phyloP scores from a whole-genome alignment of 2,888 invertebrate species.

The Morpho deidamia region DNA sequence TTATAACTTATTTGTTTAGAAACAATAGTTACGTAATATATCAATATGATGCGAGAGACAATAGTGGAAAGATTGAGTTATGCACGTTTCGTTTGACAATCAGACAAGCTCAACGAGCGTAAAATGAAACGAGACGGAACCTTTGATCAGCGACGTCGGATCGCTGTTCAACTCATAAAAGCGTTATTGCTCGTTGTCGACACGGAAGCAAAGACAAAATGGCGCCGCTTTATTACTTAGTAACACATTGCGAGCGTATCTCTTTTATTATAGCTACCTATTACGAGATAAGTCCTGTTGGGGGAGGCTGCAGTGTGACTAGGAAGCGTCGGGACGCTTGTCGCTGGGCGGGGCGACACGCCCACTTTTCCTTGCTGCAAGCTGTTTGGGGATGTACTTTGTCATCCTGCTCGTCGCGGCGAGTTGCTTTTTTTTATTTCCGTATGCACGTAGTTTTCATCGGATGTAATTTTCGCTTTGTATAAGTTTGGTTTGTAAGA shows the following conservation, averaged over 20 bases:
- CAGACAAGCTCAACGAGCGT: slow-evolving; percentile 62
- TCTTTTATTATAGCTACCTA: slow-evolving; percentile 71
- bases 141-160: slow-evolving; percentile 69
- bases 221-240: slow-evolving; percentile 77
- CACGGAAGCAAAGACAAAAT: slow-evolving; percentile 70
- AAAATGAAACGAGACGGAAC: slow-evolving; percentile 58
- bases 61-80: slow-evolving; percentile 55
- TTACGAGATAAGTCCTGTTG: slow-evolving; percentile 62
- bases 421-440: too few relatives aligned
- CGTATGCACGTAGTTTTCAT: too few relatives aligned
- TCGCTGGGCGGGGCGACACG: slow-evolving; percentile 72
- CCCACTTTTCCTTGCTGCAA: slow-evolving; percentile 63
- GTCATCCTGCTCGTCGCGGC: slow-evolving; percentile 23
- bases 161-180: slow-evolving; percentile 64
- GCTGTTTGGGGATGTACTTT: slow-evolving; percentile 41
- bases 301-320: slow-evolving; percentile 60
- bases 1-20: too few relatives aligned
- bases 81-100: slow-evolving; percentile 60
- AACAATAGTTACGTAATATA: neutral
- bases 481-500: too few relatives aligned
- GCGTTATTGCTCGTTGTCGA: slow-evolving; percentile 60
- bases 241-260: slow-evolving; percentile 71
- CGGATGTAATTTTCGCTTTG: too few relatives aligned
- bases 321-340: slow-evolving; percentile 41
- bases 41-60: slow-evolving; percentile 5